Evolutionary conservation across 2,113 vertebrate species (phyloP), one percentile per base, ranked within the genome.

Genomic region (Pelvicachromis taeniatus): DNA sequence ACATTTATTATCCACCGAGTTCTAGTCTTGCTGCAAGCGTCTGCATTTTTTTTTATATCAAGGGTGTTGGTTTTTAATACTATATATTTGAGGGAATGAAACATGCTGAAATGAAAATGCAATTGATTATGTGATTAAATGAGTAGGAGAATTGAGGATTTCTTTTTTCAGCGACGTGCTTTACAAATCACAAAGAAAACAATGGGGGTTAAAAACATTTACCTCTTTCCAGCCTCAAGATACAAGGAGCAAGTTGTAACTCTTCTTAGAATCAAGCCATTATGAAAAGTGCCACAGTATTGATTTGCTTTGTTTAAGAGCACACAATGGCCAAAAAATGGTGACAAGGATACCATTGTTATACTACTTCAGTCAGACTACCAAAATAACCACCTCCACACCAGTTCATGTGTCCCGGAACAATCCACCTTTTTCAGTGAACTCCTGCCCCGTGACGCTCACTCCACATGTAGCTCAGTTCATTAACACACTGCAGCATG

Each of bases 1-100:
- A 48, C 77, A 61, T 59, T 89, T 70, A 89, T 91, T 87, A 90
- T 52, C 21, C 1, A n/a, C 68, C 26, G 50, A 84, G 53, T n/a
- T 50, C 23, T 29, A 19, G 77, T 13, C 29, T 26, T n/a, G 4
- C 12, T 54, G 19, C 33, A 77, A 68, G 40, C 33, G n/a, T 19
- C n/a, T 65, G 55, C 35, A 26, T 55, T 70, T 13, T 29, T 26
- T 29, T 81, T 78, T 14, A 16, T 59, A 68, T 13, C 29, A n/a
- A 12, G 7, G 6, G 0, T 48, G 9, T 52, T 40, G n/a, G 29
- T 26, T 48, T 70, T 21, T 31, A 45, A 82, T 33, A 83, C 53
- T 16, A 29, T 35, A 31, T 35, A 40, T 29, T 48, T 73, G 2
- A 59, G 33, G 12, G 3, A 4, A 75, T 63, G 19, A 63, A 21